These are phyloP conservation scores for Geopemphigus sp. DNA, from an alignment of 1,140 invertebrate species.

Conservation along the genomic window DNA sequence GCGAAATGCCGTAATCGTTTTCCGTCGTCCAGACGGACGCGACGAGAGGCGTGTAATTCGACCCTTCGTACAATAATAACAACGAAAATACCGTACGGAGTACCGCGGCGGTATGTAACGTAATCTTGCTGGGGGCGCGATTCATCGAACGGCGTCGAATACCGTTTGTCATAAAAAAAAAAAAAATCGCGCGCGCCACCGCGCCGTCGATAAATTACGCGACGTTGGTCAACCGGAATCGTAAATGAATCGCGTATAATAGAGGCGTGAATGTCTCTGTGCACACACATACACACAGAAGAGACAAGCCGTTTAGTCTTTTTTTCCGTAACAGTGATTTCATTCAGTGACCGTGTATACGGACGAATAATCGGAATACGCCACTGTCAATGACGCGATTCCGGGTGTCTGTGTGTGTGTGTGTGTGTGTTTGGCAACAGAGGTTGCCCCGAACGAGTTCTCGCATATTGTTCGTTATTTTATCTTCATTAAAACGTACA, in stretches of 20 bases:
- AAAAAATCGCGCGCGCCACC: not conserved
- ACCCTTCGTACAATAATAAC: not conserved
- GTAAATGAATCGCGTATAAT: not conserved
- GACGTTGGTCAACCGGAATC: conserved; percentile 27
- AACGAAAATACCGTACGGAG: too few relatives aligned
- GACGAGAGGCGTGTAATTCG: not conserved
- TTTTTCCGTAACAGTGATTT: conserved; percentile 40
- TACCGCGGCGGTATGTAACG: not conserved
- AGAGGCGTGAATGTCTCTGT: too few relatives aligned
- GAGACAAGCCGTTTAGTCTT: not conserved
- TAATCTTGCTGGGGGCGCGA: too few relatives aligned
- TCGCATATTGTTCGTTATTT: conserved; percentile 25
- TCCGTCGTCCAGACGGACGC: too few relatives aligned
- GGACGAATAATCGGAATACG: too few relatives aligned
- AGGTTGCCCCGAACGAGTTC: not conserved
- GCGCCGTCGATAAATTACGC: conserved; percentile 10
- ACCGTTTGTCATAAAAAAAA: conserved; percentile 31
- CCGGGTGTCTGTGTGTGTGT: too few relatives aligned
- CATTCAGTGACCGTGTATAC: not conserved
- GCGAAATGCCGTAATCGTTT: conserved; percentile 15
- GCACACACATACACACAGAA: too few relatives aligned
- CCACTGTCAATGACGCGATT: too few relatives aligned
- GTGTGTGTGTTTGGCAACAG: conserved; percentile 12
- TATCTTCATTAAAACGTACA: conserved; percentile 38
- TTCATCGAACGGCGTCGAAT: not conserved